These are phyloP conservation scores for Mustelus asterias DNA, from an alignment of 2,113 vertebrate genomes.

Conservation along the genomic window DNA sequence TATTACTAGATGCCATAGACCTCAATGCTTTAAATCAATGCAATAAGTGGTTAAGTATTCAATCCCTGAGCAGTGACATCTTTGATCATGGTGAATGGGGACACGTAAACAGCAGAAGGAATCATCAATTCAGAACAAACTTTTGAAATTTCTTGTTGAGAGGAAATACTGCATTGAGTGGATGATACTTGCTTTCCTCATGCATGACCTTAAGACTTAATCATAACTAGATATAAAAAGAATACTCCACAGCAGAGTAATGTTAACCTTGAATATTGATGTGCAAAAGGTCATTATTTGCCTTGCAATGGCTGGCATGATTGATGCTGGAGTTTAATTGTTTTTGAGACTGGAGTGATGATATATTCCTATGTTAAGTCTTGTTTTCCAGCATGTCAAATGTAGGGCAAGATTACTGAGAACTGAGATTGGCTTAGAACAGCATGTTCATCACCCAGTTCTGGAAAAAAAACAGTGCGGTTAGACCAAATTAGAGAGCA, in stretches of 20 bases:
- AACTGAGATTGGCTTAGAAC: not conserved
- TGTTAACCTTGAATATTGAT: not conserved
- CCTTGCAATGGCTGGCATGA: not conserved
- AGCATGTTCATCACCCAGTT: not conserved
- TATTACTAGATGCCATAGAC: not conserved
- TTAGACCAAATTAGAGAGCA: not conserved
- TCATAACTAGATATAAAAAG: not conserved
- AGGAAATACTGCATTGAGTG: not conserved
- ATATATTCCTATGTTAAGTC: not conserved
- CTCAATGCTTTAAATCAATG: not conserved
- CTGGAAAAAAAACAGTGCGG: not conserved
- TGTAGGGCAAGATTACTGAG: constrained; percentile 1
- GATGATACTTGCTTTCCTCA: not conserved
- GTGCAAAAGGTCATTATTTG: not conserved
- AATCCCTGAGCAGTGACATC: not conserved
- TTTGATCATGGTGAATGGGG: not conserved
- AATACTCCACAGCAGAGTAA: not conserved
- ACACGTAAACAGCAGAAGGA: not conserved
- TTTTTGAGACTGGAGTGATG: not conserved
- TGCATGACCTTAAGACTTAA: not conserved
- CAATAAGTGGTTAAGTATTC: not conserved
- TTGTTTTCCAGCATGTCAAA: not conserved
- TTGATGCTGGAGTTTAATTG: not conserved
- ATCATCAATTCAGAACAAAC: not conserved
- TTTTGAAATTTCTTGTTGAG: not conserved